Evolutionary conservation across 2,888 invertebrate species (phyloP), one percentile per base, ranked within the genome.

Genomic region (Drosophila ezoana): DNA sequence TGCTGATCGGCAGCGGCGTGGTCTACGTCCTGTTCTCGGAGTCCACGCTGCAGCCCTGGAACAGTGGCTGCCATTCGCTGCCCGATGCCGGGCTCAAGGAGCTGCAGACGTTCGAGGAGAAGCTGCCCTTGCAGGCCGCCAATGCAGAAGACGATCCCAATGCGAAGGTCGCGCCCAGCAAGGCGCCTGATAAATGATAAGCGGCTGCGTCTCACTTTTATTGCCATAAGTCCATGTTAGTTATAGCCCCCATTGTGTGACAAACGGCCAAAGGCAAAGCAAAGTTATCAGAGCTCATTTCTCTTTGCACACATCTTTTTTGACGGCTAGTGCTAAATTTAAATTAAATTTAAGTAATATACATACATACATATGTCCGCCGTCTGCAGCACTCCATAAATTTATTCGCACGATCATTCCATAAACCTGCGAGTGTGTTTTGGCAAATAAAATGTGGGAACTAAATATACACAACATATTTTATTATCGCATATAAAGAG

Each of bases 1-100:
- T 94, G 91, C 89, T 94, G 2, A 91, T 94, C 32, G 77, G 92
- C 9, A 93, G 93, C 32, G 94, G 94, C 28, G 65, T 93, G 1
- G 63, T 94, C 2, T 95, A 94, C 79, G 84, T 93, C 0, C 40
- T 93, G 0, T 94, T 94, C 76, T 93, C 93, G 4, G 93, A 93
- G 45, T 94, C 94, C 0, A 93, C 93, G 33, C 88, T 94, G 13
- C 94, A 95, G 85, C 79, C 93, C 0, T 95, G 95, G 95, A 95
- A 95, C 80, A 91, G 90, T 47, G 73, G 70, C 20, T 54, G 57
- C 16, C 51, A 63, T 5, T 33, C 53, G 1, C 32, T 58, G 9
- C 45, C 67, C 5, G 81, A 78, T n/a, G 63, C 69, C 2, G 80
- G 61, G 1, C 82, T 89, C 1, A 91, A 91, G 62, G 92, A 91